Base-by-base conservation (phyloP, 2,113 vertebrate species). In the Gorsachius goisagi region DNA sequence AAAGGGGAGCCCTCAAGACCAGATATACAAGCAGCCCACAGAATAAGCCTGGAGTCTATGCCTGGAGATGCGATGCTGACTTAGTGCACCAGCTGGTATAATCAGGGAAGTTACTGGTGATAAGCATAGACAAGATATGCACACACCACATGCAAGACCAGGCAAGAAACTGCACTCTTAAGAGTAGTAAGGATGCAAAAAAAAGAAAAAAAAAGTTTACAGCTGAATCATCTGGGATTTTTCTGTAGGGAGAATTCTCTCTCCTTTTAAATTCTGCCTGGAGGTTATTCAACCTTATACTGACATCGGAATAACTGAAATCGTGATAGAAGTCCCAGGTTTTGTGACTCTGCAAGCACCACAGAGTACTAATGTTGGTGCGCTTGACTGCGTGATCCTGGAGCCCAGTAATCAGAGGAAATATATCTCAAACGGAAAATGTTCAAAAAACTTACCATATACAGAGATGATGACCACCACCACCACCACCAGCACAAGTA, bases 381-480 rank as follows among this genome's bases (percentile, higher is more conserved):
- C 1, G 2, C 17, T 80, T 86, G 53, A 80, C 52, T 49, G 22
- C 76, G 82, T 60, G 28, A 67, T 35, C 52, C n/a, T 15, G 15
- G 26, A 74, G 30, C 30, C 21, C 55, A 17, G 21, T 2, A 86
- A 68, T n/a, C 19, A 85, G 37, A 85, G 59, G 52, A 91, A 67
- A n/a, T 11, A 12, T 33, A 45, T 22, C 11, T 74, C 82, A 80
- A 60, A 60, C 11, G 12, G 33, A 60, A 62, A 47, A 67, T 9
- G 11, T 80, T 55, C n/a, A 24, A 49, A 67, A 67, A 67, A 12
- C 89, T 74, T 91, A 91, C 83, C 83, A 24, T 5, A 0, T 11
- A 0, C 0, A 26, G 19, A 2, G 18, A 21, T 2, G 27, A 15
- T 0, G 13, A 41, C 39, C 39, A 12, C 1, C 19, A 26, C 0